phyloP scores from a whole-genome alignment of 2,888 invertebrate genomes.

The Athalia circularis region DNA sequence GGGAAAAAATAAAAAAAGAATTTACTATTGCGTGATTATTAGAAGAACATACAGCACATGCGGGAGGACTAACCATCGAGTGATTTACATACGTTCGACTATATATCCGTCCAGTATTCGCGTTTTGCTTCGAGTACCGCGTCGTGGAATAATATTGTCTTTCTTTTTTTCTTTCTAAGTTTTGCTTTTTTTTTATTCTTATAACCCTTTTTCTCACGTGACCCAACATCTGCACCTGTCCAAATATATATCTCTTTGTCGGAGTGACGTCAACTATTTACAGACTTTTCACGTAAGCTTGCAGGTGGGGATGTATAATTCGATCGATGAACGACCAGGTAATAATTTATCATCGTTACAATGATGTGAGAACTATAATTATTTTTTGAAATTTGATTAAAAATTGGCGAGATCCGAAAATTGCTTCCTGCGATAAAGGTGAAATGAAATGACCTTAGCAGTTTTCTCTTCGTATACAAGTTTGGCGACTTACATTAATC shows the following conservation, averaged over 20 bases:
- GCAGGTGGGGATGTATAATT: not conserved
- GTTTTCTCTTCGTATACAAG: constrained; percentile 37
- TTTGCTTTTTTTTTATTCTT: not conserved
- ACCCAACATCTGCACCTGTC: constrained; percentile 16
- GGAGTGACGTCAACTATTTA: constrained; percentile 12
- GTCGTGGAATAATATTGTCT: not conserved
- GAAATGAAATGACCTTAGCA: not conserved
- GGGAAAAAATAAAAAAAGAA: not conserved
- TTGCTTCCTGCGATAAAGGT: not conserved
- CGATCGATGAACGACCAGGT: constrained; percentile 11
- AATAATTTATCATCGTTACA: too few relatives aligned
- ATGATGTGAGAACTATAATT: too few relatives aligned
- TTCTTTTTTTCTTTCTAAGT: not conserved
- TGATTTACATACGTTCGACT: not conserved
- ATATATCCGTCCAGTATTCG: not conserved
- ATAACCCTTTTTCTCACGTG: not conserved
- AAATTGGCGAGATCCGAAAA: not conserved
- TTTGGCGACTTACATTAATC: constrained; percentile 28
- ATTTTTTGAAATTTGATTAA: not conserved
- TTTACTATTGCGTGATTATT: constrained; percentile 12
- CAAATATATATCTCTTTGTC: constrained; percentile 12
- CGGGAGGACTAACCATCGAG: not conserved
- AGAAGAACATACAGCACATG: not conserved
- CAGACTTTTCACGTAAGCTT: not conserved
- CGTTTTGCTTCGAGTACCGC: constrained; percentile 3